Evolutionary conservation across 2,113 vertebrate species (phyloP), one percentile per base, ranked within the genome.

Genomic region (Conger conger): DNA sequence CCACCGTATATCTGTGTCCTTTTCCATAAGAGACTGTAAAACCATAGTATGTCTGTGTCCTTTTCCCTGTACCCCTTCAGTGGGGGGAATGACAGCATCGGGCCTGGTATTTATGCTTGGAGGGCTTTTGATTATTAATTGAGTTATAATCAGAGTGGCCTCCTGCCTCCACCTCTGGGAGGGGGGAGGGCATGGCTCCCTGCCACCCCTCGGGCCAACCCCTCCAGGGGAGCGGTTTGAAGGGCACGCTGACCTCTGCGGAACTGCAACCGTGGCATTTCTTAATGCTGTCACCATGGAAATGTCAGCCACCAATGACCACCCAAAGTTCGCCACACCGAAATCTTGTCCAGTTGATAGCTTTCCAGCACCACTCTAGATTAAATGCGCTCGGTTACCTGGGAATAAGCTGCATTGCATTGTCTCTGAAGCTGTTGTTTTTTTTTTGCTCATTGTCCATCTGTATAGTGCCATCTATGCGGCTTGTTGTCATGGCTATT

Each of bases 71-170:
- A 63, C 20, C 23, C 6, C 20, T 13, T 50, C 45, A 13, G 45
- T 50, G 45, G 45, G 45, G 15, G 45, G 11, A 50, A 9, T 16
- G 45, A 13, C 11, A 1, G 45, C 45, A 50, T 8, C 11, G 45
- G 45, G 11, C 90, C 86, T 88, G 85, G 92, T 89, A 93, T 93
- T 94, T 92, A 90, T 88, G 90, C 91, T 94, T 89, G 83, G 91
- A 94, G 93, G 92, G 91, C 92, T 92, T 92, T 93, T 92, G 88
- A 91, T 79, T 54, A 30, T 86, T 85, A 83, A 83, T 9, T 83
- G 37, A 81, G 81, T 35, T 54, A 86, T 83, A 84, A 38, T 33
- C 16, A 40, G 23, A 85, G 78, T 40, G 80, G 80, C 4, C n/a
- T 27, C n/a, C 11, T 1, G 68, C 68, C 68, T 73, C 68, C 68